phyloP scores from a whole-genome alignment of 2,888 invertebrate genomes.

The Chrysolina oricalcia region DNA sequence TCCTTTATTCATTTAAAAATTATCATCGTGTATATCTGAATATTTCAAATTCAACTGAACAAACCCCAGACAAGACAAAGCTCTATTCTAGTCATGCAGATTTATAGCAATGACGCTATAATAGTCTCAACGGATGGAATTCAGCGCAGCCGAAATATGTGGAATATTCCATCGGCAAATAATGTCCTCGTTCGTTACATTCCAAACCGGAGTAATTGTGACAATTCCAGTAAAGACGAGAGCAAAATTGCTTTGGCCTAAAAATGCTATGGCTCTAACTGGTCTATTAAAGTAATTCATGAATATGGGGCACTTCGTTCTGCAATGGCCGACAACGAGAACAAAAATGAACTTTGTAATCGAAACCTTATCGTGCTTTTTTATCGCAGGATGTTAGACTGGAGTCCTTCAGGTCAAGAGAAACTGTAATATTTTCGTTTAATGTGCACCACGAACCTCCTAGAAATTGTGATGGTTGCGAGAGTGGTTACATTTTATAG shows the following conservation, averaged over 20 bases:
- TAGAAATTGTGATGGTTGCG: no score
- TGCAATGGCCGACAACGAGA: neutral
- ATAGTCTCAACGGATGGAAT: neutral
- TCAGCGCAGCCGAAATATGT: neutral
- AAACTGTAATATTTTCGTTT: no score
- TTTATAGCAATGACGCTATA: neutral
- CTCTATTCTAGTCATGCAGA: neutral
- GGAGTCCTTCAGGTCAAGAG: neutral
- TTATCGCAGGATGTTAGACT: slow-evolving; percentile 1
- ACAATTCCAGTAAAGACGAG: slow-evolving; percentile 20
- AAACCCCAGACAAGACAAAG: neutral
- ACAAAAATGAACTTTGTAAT: neutral
- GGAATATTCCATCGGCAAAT: slow-evolving; percentile 11
- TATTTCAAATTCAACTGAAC: neutral
- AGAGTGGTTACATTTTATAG: no score
- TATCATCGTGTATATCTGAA: neutral
- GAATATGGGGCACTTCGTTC: slow-evolving; percentile 17
- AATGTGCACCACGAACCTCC: no score
- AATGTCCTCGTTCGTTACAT: slow-evolving; percentile 15
- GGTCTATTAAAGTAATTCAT: slow-evolving; percentile 27
- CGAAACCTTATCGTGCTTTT: neutral
- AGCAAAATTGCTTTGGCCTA: slow-evolving; percentile 31
- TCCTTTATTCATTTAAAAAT: neutral
- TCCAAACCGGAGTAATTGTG: slow-evolving; percentile 22
- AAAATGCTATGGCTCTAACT: slow-evolving; percentile 21